Evolutionary conservation across 2,113 vertebrate genomes (phyloP).

Genomic region (Phalacrocorax aristotelis): DNA sequence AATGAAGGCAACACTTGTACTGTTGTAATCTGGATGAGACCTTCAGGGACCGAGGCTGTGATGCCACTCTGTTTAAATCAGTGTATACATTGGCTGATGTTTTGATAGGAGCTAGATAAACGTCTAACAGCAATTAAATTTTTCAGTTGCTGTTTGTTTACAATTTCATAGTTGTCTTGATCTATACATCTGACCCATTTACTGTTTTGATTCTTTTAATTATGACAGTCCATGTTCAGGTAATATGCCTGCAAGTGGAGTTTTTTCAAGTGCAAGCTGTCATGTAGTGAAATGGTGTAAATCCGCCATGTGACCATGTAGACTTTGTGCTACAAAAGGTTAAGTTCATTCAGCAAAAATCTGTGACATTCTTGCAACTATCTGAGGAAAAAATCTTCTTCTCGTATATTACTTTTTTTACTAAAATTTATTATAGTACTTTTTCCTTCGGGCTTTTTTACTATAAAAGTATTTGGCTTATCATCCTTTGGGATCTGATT

Average conservation of each 20-base stretch:
- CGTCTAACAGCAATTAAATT: not conserved
- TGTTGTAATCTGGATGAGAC: not conserved
- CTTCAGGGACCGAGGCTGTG: not conserved
- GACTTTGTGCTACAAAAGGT: not conserved
- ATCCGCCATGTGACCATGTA: not conserved
- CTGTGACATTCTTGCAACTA: not conserved
- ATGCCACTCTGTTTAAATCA: not conserved
- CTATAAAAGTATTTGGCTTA: not conserved
- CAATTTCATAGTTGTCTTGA: not conserved
- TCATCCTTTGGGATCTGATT: not conserved
- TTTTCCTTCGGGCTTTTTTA: not conserved
- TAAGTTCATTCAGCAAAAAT: not conserved
- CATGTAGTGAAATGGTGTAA: not conserved
- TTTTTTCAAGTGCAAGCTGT: not conserved
- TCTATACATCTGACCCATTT: not conserved
- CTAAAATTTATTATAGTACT: not conserved
- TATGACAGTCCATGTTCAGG: not conserved
- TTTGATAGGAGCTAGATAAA: not conserved
- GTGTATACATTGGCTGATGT: not conserved
- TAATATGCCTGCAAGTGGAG: not conserved
- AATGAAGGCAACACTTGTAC: not conserved
- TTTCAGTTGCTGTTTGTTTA: not conserved
- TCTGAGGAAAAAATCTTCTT: not conserved
- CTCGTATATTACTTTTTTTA: not conserved
- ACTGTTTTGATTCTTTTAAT: not conserved